Percentiles rank a stretch among this genome's conserved stretches.
phyloP scores from a whole-genome alignment of 2,113 vertebrate species.

The Ursus arctos region DNA sequence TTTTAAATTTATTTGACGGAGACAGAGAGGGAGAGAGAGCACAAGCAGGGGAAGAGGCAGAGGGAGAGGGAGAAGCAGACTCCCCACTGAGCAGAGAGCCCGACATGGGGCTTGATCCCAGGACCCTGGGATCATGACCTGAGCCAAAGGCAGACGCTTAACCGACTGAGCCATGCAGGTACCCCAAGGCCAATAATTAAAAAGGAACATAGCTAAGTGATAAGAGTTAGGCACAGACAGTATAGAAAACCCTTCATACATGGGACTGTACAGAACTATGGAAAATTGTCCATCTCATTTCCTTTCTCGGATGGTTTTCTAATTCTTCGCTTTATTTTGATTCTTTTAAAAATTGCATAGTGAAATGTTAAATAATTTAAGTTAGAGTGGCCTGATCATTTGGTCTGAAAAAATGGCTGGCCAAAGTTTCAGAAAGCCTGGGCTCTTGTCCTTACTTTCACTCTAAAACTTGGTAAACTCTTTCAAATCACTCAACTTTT shows the following conservation, averaged over 20 bases:
- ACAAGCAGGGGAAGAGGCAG: too few species aligned
- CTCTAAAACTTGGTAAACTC: neutral
- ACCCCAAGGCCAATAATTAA: neutral
- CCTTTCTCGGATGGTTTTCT: neutral
- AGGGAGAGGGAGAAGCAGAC: too few species aligned
- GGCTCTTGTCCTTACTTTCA: neutral
- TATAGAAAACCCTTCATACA: neutral
- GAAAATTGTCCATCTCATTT: neutral
- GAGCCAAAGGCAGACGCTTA: too few species aligned
- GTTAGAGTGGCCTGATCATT: neutral
- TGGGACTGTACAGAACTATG: neutral
- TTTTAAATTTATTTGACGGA: neutral
- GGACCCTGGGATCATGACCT: too few species aligned
- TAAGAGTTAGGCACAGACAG: neutral
- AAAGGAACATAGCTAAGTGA: neutral
- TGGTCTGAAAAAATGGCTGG: neutral
- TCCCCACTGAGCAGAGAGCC: too few species aligned
- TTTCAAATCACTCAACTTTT: neutral
- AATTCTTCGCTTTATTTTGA: slow-evolving; percentile 39
- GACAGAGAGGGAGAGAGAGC: too few species aligned
- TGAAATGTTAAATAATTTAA: neutral
- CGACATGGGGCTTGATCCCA: too few species aligned
- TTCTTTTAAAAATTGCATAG: neutral
- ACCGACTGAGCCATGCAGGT: too few species aligned
- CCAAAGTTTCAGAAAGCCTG: neutral